Conservation (phyloP, 92 coral and sea anemone species). For the Porites rus region DNA sequence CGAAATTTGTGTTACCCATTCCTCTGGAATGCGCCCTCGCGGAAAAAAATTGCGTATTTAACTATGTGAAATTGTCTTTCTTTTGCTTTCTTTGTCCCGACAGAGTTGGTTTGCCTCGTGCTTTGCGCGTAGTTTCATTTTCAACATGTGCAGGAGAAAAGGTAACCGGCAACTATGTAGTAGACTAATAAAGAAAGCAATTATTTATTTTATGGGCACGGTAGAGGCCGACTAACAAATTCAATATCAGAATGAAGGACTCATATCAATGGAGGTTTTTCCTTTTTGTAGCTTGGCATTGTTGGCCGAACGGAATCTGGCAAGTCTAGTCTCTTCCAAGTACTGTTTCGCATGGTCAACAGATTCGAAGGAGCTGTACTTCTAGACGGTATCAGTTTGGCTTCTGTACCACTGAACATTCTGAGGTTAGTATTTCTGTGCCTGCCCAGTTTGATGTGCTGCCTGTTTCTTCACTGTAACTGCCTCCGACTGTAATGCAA, state of each 20-base stretch:
- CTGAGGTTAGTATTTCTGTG: slow-evolving; percentile 75
- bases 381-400: slow-evolving; percentile 79
- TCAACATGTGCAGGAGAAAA: slow-evolving; percentile 88
- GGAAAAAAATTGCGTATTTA: too few species aligned
- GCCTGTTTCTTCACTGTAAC: too few species aligned
- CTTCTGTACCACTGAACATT: slow-evolving; percentile 76
- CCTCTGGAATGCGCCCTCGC: too few species aligned
- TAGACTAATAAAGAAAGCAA: not conserved
- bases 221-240: not conserved
- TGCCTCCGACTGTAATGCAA: too few species aligned
- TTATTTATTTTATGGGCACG: not conserved
- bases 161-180: slow-evolving; percentile 30
- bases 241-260: not conserved
- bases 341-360: slow-evolving; percentile 83
- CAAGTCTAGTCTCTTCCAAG: slow-evolving; percentile 94
- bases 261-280: not conserved
- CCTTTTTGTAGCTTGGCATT: slow-evolving; percentile 81
- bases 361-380: slow-evolving; percentile 74
- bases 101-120: slow-evolving; percentile 93
- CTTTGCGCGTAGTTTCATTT: slow-evolving; percentile 82
- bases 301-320: slow-evolving; percentile 99
- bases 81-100: not conserved
- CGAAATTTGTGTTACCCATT: too few species aligned
- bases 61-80: too few species aligned
- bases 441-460: too few species aligned